Conservation (phyloP, 1,140 invertebrate species). For the Drosophila guanche region DNA sequence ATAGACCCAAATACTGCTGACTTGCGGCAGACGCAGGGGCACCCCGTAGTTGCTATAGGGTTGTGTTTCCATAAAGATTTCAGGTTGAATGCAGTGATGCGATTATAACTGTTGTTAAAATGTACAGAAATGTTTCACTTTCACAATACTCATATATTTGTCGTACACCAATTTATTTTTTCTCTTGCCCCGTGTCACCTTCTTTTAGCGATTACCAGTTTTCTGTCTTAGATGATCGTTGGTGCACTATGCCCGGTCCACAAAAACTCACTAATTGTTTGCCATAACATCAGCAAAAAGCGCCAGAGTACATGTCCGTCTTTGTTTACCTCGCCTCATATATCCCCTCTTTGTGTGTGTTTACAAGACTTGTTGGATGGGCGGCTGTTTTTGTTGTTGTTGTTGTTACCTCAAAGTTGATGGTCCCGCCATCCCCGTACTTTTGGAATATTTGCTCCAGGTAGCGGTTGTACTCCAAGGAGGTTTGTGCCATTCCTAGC, state of each 20-base stretch:
- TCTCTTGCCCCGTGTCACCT: not conserved
- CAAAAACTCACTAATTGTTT: conserved; percentile 60
- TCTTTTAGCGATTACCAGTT: no score
- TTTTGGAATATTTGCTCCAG: conserved; percentile 85
- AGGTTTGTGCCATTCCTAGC: conserved; percentile 17
- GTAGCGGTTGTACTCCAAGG: conserved; percentile 79
- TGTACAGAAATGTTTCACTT: conserved; percentile 24
- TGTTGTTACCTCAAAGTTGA: conserved; percentile 86
- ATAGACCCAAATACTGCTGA: no score
- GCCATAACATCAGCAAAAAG: conserved; percentile 37
- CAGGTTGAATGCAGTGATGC: conserved; percentile 31
- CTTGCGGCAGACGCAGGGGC: no score
- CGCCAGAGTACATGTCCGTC: conserved; percentile 18
- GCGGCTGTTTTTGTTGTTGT: conserved; percentile 11
- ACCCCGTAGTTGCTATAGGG: conserved; percentile 33
- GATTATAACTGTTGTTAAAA: conserved; percentile 30
- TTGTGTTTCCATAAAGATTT: conserved; percentile 50
- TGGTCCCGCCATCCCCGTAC: conserved; percentile 86
- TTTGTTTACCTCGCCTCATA: conserved; percentile 32
- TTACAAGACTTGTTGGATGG: conserved; percentile 47
- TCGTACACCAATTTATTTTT: conserved; percentile 25
- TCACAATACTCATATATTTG: conserved; percentile 52
- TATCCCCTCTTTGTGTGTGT: conserved; percentile 12
- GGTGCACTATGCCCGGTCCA: conserved; percentile 7
- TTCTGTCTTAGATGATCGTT: conserved; percentile 19